Percentiles rank a stretch among this genome's conserved stretches.
These are phyloP conservation scores for Saccostrea glomerata DNA, from an alignment of 1,140 invertebrate genomes.

Conservation along the genomic window DNA sequence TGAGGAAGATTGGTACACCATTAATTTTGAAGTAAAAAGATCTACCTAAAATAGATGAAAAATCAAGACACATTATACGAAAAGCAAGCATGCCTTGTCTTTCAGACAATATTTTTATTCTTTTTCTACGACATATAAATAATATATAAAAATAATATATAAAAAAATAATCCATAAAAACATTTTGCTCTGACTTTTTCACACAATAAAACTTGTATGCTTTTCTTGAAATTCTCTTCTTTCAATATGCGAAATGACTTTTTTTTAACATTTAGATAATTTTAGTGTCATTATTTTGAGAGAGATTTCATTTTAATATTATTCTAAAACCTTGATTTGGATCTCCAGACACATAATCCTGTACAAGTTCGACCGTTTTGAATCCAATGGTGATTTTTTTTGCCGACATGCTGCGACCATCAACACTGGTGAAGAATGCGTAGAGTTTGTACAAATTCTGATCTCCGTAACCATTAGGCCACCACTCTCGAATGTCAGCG, in stretches of 20 bases:
- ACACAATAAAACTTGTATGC: too few relatives aligned
- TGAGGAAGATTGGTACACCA: conserved; percentile 92
- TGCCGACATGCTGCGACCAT: conserved; percentile 71
- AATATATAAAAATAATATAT: too few relatives aligned
- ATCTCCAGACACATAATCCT: conserved; percentile 75
- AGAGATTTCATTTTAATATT: not conserved
- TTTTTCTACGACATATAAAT: too few relatives aligned
- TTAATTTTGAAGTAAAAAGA: conserved; percentile 96
- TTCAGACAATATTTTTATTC: too few relatives aligned
- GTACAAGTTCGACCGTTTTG: conserved; percentile 87
- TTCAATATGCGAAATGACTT: too few relatives aligned
- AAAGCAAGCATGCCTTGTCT: too few relatives aligned
- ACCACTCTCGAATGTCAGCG: conserved; percentile 84
- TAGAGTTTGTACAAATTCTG: conserved; percentile 88
- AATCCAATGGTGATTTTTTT: conserved; percentile 88
- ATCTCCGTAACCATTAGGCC: conserved; percentile 95
- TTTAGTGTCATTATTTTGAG: too few relatives aligned
- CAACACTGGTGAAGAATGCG: conserved; percentile 78
- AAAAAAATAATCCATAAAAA: too few relatives aligned
- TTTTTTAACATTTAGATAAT: too few relatives aligned
- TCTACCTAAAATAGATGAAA: conserved; percentile 81
- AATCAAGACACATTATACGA: not conserved
- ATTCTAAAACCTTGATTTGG: conserved; percentile 52
- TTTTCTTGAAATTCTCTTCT: too few relatives aligned
- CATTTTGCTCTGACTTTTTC: too few relatives aligned